Evolutionary conservation across 2,888 invertebrate species (phyloP), one percentile per base, ranked within the genome.

Genomic region (Drosophila pseudotakahashii): DNA sequence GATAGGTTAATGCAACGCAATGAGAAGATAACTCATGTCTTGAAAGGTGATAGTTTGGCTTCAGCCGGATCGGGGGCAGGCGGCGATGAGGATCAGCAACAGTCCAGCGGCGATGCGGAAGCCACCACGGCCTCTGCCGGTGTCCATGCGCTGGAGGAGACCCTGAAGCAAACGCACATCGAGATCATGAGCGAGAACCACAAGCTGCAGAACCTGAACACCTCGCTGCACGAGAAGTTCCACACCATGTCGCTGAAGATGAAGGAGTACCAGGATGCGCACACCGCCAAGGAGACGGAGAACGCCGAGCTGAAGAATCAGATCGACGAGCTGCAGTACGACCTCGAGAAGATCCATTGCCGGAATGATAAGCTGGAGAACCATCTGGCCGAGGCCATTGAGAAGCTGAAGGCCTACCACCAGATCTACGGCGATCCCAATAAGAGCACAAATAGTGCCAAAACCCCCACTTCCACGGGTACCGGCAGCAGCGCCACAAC

Each of bases 1-100:
- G 99, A 99, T 92, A 94, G 98, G 57, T 93, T 99, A 59, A 97
- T 98, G 93, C 98, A 99, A 92, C 94, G 98, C 83, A 98, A 98
- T 93, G 98, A 98, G 89, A 98, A 98, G 93, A 96, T 99, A 77
- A 97, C 97, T 77, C 93, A 96, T 75, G 97, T 97, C 1, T 94
- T 99, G 36, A 97, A 97, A 91, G 86, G 85, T 42, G 97, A 97
- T 44, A 73, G 82, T 51, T 32, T 78, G 44, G 34, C 52, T 42
- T 47, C 30, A 23, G 16, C 69, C 13, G 60, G 19, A 19, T 19
- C 19, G 19, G 19, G 39, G 6, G 41, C 75, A 16, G 57, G 61
- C 26, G 53, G 60, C 13, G 79, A 76, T 3, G 77, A 87, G 11
- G 76, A 86, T 41, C 62, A 75, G 47, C 66, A 75, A 36, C 37